Percentiles rank a stretch among this genome's conserved stretches.
These are phyloP conservation scores for Tuta absoluta DNA, from an alignment of 2,888 invertebrate species.

Conservation along the genomic window DNA sequence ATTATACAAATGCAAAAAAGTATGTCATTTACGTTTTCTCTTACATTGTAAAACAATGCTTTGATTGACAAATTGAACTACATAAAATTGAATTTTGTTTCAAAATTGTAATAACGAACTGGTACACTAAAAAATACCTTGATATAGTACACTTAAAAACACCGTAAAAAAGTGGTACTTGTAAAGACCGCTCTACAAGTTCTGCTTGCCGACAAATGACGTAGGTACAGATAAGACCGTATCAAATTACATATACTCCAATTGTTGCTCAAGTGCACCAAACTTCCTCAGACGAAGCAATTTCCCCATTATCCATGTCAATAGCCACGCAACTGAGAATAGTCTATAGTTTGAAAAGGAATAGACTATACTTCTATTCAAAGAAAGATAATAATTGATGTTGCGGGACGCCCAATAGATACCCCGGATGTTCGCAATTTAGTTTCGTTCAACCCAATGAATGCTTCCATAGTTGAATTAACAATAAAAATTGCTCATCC, in stretches of 20 bases:
- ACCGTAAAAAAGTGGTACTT: background rate
- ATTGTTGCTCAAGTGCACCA: conserved; percentile 21
- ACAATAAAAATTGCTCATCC: conserved; percentile 79
- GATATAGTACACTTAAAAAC: background rate
- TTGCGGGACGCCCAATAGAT: conserved; percentile 64
- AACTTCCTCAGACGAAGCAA: conserved; percentile 46
- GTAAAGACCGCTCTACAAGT: background rate
- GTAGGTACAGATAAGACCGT: conserved; percentile 11
- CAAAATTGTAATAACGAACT: too few relatives aligned
- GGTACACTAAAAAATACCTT: background rate
- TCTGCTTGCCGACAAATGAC: conserved; percentile 1
- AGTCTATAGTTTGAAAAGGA: background rate
- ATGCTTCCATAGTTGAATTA: conserved; percentile 70
- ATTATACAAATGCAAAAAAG: background rate
- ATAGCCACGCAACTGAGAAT: conserved; percentile 40
- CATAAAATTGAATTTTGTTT: too few relatives aligned
- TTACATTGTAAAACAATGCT: background rate
- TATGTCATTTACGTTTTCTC: background rate
- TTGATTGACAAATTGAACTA: too few relatives aligned
- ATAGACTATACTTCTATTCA: background rate
- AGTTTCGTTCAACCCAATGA: conserved; percentile 75
- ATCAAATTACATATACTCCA: conserved; percentile 17
- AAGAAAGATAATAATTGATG: conserved; percentile 46
- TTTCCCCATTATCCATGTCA: conserved; percentile 63
- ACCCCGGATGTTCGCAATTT: conserved; percentile 80